Conservation (phyloP, 2,113 vertebrate genomes). For the Tenrec ecaudatus region DNA sequence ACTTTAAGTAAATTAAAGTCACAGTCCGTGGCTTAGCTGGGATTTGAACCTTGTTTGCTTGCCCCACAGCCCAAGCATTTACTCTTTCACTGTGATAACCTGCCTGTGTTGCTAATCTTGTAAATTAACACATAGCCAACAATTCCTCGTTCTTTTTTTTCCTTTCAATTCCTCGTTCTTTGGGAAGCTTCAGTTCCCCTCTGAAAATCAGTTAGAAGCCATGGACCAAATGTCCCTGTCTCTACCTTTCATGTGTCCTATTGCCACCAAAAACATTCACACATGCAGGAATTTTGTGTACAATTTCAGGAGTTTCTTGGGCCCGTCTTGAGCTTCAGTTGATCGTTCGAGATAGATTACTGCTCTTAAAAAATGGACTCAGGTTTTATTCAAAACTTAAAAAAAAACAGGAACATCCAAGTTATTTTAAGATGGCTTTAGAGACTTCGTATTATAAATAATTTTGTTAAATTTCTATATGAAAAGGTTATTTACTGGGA, state of each 20-base stretch:
- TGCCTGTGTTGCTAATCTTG: not conserved
- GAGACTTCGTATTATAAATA: not conserved
- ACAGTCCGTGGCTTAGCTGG: not conserved
- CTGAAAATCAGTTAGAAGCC: slow-evolving; percentile 36
- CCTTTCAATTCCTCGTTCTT: slow-evolving; percentile 28
- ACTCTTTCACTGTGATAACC: slow-evolving; percentile 42
- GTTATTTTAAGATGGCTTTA: slow-evolving; percentile 23
- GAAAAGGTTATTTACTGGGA: not conserved
- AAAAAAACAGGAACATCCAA: not conserved
- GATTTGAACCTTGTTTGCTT: not conserved
- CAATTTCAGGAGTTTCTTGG: not conserved
- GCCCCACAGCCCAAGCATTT: not conserved
- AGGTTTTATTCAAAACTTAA: not conserved
- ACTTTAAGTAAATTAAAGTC: not conserved
- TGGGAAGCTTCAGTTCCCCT: not conserved
- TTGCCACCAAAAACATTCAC: not conserved
- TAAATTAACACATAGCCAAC: not conserved
- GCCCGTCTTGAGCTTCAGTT: not conserved
- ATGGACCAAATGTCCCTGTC: not conserved
- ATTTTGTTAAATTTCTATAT: not conserved
- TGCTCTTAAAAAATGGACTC: slow-evolving; percentile 39
- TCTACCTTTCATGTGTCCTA: not conserved
- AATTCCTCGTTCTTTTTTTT: slow-evolving; percentile 28
- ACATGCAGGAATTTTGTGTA: not conserved
- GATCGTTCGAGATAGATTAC: not conserved